phyloP scores from a whole-genome alignment of 2,113 vertebrate species.

The Solea senegalensis region DNA sequence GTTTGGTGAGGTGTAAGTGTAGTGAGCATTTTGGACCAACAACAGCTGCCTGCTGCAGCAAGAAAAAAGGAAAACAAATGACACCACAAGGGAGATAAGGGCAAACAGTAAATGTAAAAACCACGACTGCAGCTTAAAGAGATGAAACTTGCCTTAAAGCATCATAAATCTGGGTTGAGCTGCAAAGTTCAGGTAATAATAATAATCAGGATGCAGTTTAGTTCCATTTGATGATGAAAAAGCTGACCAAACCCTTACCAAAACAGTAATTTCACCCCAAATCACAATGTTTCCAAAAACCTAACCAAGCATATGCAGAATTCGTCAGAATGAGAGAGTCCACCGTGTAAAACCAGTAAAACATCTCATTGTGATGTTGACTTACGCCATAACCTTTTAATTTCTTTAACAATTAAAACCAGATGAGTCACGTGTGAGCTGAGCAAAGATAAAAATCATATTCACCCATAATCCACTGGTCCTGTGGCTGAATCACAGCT shows the following conservation, averaged over 20 bases:
- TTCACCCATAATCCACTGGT: constrained; percentile 11
- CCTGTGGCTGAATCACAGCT: constrained; percentile 22
- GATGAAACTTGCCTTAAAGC: too few relatives aligned
- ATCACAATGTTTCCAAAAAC: too few relatives aligned
- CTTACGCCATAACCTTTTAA: background rate
- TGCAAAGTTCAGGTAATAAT: too few relatives aligned
- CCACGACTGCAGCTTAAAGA: too few relatives aligned
- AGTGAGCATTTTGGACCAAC: too few relatives aligned
- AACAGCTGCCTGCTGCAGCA: too few relatives aligned
- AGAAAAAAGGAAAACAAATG: background rate
- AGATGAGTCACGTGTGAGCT: constrained; percentile 7
- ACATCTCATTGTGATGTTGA: constrained; percentile 27
- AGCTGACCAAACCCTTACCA: background rate
- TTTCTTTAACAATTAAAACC: constrained; percentile 12
- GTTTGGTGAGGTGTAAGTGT: background rate
- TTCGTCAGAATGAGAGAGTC: constrained; percentile 1
- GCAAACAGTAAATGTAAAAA: too few relatives aligned
- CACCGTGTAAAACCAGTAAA: too few relatives aligned
- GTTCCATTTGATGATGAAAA: background rate
- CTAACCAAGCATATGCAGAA: too few relatives aligned
- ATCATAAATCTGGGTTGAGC: background rate
- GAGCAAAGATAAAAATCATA: constrained; percentile 3
- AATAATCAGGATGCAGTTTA: too few relatives aligned
- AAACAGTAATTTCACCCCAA: background rate
- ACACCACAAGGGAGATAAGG: background rate